Base-by-base conservation (phyloP, 1,140 invertebrate genomes). In the Zaprionus camerounensis region DNA sequence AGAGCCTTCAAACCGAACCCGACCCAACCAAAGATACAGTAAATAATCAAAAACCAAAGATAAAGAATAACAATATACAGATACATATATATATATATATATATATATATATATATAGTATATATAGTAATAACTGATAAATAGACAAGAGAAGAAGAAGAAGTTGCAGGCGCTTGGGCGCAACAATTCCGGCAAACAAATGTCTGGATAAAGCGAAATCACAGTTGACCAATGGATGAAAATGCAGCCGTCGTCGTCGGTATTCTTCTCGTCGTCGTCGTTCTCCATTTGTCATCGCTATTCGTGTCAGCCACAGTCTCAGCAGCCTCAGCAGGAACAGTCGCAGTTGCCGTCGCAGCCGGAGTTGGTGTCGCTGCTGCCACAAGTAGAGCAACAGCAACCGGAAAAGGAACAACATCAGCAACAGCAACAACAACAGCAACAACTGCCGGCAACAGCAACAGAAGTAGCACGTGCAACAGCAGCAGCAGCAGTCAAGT, bases 141-240 rank as follows among this genome's bases (percentile, higher is more conserved):
- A 17, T 34, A 49, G 41, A 58, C 38, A 61, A 76, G 36, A 71
- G 49, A 17, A 22, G 20, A 22, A 22, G 20, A 22, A 58, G 28
- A 28, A 31, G 38, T 63, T 38, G 15, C 6, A 24, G 59, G 44
- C 67, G 68, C 73, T 56, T 20, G 28, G 31, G 74, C 63, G 69
- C 63, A 31, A 15, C 12, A 55, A 64, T 76, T 83, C 85, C 84
- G 84, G 78, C 86, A 84, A 74, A 26, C 79, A 80, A 80, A 92
- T 92, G 91, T 92, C 87, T 85, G 91, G 91, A 92, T 92, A 82
- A 92, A 80, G 57, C 55, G 73, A 73, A 71, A 57, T 74, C 38
- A 71, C 64, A 84, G 71, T 82, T 91, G 81, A 91, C 85, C 91
- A 92, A 92, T 92, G 86, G 91, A 92, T 92, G 91, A 92, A 92